Percentiles rank a stretch among this genome's conserved stretches.
Conservation (phyloP, 2,797 vertebrate species). For the Acridotheres tristis region DNA sequence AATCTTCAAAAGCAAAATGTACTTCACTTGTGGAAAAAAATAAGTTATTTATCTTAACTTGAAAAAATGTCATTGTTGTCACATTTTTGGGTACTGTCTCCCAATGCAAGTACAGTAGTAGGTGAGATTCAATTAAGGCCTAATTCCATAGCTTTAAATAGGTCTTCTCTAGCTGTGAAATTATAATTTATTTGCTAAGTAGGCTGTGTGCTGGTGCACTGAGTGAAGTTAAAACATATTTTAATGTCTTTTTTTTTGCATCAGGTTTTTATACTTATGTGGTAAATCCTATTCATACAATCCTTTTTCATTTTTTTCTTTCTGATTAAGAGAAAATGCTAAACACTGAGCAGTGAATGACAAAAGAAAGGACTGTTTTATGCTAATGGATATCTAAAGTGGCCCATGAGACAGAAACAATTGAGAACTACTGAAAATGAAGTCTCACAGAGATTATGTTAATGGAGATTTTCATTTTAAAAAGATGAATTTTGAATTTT, state of each 20-base stretch:
- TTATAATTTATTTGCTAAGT: neutral
- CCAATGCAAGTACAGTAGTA: neutral
- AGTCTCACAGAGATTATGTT: neutral
- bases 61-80: neutral
- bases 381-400: neutral
- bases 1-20: neutral
- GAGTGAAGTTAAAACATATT: neutral
- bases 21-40: neutral
- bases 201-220: neutral
- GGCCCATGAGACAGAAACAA: neutral
- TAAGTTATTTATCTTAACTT: neutral
- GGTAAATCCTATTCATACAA: neutral
- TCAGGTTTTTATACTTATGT: neutral
- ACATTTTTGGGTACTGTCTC: neutral
- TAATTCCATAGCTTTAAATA: neutral
- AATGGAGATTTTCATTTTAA: neutral
- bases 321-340: neutral
- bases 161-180: neutral
- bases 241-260: neutral
- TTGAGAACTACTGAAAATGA: neutral
- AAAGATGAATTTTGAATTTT: neutral
- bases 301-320: neutral
- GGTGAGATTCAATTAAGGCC: neutral
- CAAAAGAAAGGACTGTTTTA: neutral
- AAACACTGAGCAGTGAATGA: neutral